phyloP scores from a whole-genome alignment of 1,140 invertebrate genomes.

The Chironomus striatipennis region DNA sequence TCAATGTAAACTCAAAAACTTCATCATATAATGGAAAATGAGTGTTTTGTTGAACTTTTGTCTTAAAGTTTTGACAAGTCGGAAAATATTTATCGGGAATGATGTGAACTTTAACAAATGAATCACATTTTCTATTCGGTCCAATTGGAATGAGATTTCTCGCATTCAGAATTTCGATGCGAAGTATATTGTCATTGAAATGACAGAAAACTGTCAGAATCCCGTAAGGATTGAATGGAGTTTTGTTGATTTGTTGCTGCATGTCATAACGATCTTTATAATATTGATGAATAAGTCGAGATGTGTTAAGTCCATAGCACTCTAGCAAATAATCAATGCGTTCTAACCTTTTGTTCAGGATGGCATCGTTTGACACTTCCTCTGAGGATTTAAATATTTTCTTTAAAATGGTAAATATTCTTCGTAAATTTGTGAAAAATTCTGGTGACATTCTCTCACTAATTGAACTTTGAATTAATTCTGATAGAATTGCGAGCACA shows the following conservation, averaged over 20 bases:
- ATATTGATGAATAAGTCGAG: constrained; percentile 77
- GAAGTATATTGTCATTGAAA: constrained; percentile 50
- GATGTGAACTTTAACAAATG: constrained; percentile 74
- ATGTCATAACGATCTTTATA: constrained; percentile 62
- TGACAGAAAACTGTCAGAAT: constrained; percentile 58
- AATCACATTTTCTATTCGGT: constrained; percentile 49
- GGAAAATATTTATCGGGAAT: constrained; percentile 74
- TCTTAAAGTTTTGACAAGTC: constrained; percentile 59
- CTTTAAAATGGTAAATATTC: constrained; percentile 73
- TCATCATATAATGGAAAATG: constrained; percentile 86
- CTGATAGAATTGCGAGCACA: constrained; percentile 57
- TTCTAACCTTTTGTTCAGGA: constrained; percentile 45
- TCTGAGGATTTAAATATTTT: constrained; percentile 76
- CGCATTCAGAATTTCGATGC: constrained; percentile 34
- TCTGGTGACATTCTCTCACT: constrained; percentile 68
- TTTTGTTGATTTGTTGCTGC: constrained; percentile 50
- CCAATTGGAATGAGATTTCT: constrained; percentile 16
- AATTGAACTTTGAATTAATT: constrained; percentile 64
- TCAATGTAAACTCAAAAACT: constrained; percentile 70
- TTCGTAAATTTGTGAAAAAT: constrained; percentile 83
- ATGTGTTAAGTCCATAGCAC: constrained; percentile 77
- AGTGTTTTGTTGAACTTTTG: constrained; percentile 81
- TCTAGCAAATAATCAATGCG: constrained; percentile 61
- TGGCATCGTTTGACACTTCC: constrained; percentile 36
- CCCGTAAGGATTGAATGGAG: constrained; percentile 45